phyloP scores from a whole-genome alignment of 2,888 invertebrate species.

The Eutolmus rufibarbis region DNA sequence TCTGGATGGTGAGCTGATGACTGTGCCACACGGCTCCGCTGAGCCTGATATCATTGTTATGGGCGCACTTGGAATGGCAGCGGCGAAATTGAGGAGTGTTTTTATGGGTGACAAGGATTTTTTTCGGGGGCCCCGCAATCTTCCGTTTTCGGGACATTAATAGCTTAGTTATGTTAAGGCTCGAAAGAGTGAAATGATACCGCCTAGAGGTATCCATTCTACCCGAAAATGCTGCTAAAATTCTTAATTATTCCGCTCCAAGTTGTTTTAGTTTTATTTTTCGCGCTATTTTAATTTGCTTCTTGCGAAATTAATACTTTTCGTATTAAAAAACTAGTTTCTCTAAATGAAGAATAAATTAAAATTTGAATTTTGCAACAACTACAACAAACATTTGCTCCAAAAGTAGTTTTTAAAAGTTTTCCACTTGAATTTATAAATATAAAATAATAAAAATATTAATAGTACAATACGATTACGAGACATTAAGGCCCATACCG shows the following conservation, averaged over 20 bases:
- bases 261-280: not conserved
- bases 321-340: not conserved
- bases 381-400: not conserved
- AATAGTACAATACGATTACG: too few relatives aligned
- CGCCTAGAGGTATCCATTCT: not conserved
- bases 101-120: conserved; percentile 28
- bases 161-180: conserved; percentile 5
- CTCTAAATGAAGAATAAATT: not conserved
- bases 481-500: too few relatives aligned
- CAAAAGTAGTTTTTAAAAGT: not conserved
- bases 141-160: conserved; percentile 20
- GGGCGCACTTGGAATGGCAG: conserved; percentile 19
- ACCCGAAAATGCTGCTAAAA: not conserved
- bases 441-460: too few relatives aligned
- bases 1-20: conserved; percentile 9
- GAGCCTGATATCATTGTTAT: conserved; percentile 20
- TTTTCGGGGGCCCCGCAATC: not conserved
- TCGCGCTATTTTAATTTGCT: not conserved
- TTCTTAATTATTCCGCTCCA: not conserved
- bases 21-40: not conserved
- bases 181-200: not conserved
- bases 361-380: not conserved
- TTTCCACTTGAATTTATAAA: too few relatives aligned
- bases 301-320: not conserved
- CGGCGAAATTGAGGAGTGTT: conserved; percentile 17